Base-by-base conservation (phyloP, 2,888 invertebrate species). In the Pseudanteris insignis region DNA sequence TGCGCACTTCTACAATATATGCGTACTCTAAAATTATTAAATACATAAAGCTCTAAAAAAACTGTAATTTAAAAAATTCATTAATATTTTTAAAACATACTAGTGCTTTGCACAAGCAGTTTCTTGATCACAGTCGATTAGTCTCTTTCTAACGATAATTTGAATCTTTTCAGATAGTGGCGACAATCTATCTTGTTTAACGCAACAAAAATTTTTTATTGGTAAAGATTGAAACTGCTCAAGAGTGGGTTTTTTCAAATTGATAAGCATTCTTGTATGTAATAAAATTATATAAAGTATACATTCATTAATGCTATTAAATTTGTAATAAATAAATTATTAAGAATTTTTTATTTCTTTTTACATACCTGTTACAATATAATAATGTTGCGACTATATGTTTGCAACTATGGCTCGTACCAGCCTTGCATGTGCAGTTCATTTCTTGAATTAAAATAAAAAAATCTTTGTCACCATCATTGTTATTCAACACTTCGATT, bases 211-310 rank as follows among this genome's bases (percentile, higher is more conserved):
- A 4, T 21, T 32, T 13, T 32, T 26, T 1, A 15, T 9, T 9
- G 38, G 48, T n/a, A 38, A 38, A 24, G 46, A 11, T 26, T 34
- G 13, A 21, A 46, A 46, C 9, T 46, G 14, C 26, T 34, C 34
- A n/a, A 24, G 8, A 11, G 8, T 7, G 2, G 46, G 46, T 5
- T 11, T 28, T 36, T 46, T 46, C n/a, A n/a, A n/a, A n/a, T n/a
- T n/a, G n/a, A n/a, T n/a, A n/a, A n/a, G n/a, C n/a, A n/a, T n/a
- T n/a, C n/a, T n/a, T n/a, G n/a, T n/a, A n/a, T n/a, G n/a, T n/a
- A n/a, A n/a, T n/a, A n/a, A n/a, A n/a, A n/a, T n/a, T n/a, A n/a
- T 21, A 3, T 21, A 6, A 21, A 21, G 6, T 21, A 21, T 6
- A 21, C 21, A 21, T 26, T 26, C 6, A 26, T 26, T 2, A 26